Evolutionary conservation across 2,888 invertebrate genomes (phyloP), one percentile per base, ranked within the genome.

Genomic region (Glaucopsyche alexis): DNA sequence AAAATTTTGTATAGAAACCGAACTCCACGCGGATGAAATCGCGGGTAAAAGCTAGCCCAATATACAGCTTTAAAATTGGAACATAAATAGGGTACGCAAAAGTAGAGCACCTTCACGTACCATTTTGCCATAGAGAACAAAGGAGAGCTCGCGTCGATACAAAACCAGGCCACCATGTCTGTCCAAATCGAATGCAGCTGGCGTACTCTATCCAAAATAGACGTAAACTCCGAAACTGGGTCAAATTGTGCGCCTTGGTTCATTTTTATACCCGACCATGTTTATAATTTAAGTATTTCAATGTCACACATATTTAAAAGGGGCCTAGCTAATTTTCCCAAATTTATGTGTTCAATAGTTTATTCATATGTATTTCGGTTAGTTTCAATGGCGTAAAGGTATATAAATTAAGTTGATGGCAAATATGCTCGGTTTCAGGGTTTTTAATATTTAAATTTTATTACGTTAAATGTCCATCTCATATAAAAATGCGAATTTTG

Each of bases 111-210:
- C 29, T 29, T 29, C 29, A 29, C 4, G 29, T 29, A 29, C 29
- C 29, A 29, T 29, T 29, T 69, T 6, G 29, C 29, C 66, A 70
- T 71, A 73, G 67, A 72, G 72, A 76, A 80, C 78, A 79, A 79
- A 79, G 79, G 81, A 75, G 74, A 73, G 66, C 66, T 71, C 69
- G 69, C 69, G 69, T 69, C 69, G 45, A 69, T 69, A 69, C 69
- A 49, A 71, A 75, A 75, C 71, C 73, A 72, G 81, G 76, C 72
- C 76, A 74, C 75, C 72, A 83, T 84, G 82, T 84, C 87, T 84
- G 81, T 84, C 85, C 83, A 87, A 89, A 88, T 86, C 87, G 87
- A 87, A 89, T 92, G 91, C 91, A 91, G 87, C 87, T 82, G 84
- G 80, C 81, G 86, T 82, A 83, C 87, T 88, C 87, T 86, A 87